Base-by-base conservation (phyloP, 1,140 invertebrate genomes). In the Halyomorpha halys region DNA sequence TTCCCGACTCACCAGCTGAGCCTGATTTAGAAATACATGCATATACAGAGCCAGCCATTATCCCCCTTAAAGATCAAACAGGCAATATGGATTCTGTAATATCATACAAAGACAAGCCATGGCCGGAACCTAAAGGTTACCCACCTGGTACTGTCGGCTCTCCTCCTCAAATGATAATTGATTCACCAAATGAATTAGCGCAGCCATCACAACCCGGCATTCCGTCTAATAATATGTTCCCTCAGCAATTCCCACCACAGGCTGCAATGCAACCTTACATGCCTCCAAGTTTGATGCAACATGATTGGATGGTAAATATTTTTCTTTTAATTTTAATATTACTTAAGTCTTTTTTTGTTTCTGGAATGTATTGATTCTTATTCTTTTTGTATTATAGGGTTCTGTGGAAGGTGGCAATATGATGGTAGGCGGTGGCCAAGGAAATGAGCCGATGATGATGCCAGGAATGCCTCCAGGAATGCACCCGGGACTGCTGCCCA, bases 11-110 rank as follows among this genome's bases (percentile, higher is more conserved):
- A 54, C 80, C 91, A 0, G 79, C 82, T 39, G 93, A 96, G 76
- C 89, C 93, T 1, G 91, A 95, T 68, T 74, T 84, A 62, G 91
- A 95, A 76, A 83, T 86, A 69, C 83, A 85, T 67, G 73, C 80
- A 13, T 81, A 83, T 59, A 80, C 80, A 2, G 89, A 93, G 71
- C 86, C 90, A 2, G 84, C 85, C 67, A 76, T 82, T 9, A 95
- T 97, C 76, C 92, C 93, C 6, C 75, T 94, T 59, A 90, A 94
- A 67, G 92, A 95, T 78, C 79, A 90, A 0, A 85, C 86, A 0
- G 88, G 87, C 2, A 87, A 86, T 71, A 82, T 83, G 49, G 88
- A 89, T 69, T 88, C 83, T 67, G 81, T 90, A 21, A 86, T 84
- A 69, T 87, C 90, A 71, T 87, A 86, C 70, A 81, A 83, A 66